Base-by-base conservation (phyloP, 2,888 invertebrate genomes). In the Miltochrista miniata region DNA sequence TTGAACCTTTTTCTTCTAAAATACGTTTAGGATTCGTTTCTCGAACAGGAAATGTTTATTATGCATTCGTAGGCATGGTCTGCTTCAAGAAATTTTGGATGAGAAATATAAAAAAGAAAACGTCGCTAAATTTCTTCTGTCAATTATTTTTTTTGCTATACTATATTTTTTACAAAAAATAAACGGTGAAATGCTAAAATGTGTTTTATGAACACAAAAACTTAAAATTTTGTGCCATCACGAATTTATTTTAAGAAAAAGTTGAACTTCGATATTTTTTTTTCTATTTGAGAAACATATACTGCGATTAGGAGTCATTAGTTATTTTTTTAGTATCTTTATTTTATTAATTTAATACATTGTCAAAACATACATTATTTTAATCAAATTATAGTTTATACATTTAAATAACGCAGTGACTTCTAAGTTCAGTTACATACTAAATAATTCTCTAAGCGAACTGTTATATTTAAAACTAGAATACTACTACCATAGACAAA, bases 1-100 rank as follows among this genome's bases (percentile, higher is more conserved):
- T 61, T 7, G 8, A 34, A 18, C 12, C 13, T 36, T 41, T 53
- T 56, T 64, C 72, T 68, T 74, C 71, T 73, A 57, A 59, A n/a
- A n/a, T n/a, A 68, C 60, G 64, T 59, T 59, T 60, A 59, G 64
- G 46, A 18, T 24, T 12, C 37, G 7, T 44, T 54, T 64, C 49
- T 67, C 33, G 41, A 44, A 50, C 52, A 48, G 48, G 56, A 51
- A 65, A 45, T 38, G n/a, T 24, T 24, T 2, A 24, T 24, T 5
- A 24, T 24, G n/a, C n/a, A n/a, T n/a, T n/a, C n/a, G n/a, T n/a
- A n/a, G n/a, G n/a, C n/a, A n/a, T n/a, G n/a, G n/a, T n/a, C n/a
- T n/a, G n/a, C n/a, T n/a, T n/a, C n/a, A n/a, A n/a, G n/a, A n/a
- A n/a, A n/a, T n/a, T n/a, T n/a, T n/a, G n/a, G n/a, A n/a, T n/a